Evolutionary conservation across 1,140 invertebrate genomes (phyloP).

Genomic region (Ceratoteleas bidentatus): DNA sequence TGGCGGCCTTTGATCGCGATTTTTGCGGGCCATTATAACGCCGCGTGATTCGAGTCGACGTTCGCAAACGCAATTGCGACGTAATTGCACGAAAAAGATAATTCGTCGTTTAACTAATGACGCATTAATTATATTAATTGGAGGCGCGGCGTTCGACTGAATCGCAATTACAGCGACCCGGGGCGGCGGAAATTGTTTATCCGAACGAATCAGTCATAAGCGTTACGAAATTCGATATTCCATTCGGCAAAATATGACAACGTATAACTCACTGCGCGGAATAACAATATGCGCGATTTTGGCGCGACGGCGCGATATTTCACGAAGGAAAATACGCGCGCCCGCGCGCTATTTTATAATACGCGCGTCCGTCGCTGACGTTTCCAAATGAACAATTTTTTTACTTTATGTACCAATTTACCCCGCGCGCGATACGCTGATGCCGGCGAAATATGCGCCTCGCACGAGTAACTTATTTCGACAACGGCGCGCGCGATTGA

Average conservation of each 20-base stretch:
- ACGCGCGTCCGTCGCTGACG: constrained; percentile 51
- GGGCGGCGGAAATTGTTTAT: constrained; percentile 55
- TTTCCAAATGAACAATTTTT: constrained; percentile 63
- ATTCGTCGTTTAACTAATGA: constrained; percentile 59
- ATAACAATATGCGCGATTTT: constrained; percentile 61
- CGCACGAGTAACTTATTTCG: constrained; percentile 37
- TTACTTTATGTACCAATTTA: constrained; percentile 62
- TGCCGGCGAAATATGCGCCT: constrained; percentile 42
- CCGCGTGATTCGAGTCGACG: constrained; percentile 19
- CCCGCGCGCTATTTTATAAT: constrained; percentile 55
- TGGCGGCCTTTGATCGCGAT: background rate
- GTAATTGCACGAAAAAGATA: constrained; percentile 55
- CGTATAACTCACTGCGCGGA: constrained; percentile 53
- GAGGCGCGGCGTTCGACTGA: constrained; percentile 29
- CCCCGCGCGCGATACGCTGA: constrained; percentile 43
- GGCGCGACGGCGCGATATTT: constrained; percentile 51
- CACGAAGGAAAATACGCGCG: constrained; percentile 50
- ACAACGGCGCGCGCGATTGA: constrained; percentile 22
- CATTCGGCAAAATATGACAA: constrained; percentile 53
- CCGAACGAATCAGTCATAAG: constrained; percentile 60
- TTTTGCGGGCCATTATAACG: background rate
- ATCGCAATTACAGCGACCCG: constrained; percentile 47
- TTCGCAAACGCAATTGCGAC: constrained; percentile 32
- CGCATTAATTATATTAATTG: constrained; percentile 60
- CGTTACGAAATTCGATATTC: constrained; percentile 56